Conservation (phyloP, 2,113 vertebrate genomes). For the Cercocebus atys region DNA sequence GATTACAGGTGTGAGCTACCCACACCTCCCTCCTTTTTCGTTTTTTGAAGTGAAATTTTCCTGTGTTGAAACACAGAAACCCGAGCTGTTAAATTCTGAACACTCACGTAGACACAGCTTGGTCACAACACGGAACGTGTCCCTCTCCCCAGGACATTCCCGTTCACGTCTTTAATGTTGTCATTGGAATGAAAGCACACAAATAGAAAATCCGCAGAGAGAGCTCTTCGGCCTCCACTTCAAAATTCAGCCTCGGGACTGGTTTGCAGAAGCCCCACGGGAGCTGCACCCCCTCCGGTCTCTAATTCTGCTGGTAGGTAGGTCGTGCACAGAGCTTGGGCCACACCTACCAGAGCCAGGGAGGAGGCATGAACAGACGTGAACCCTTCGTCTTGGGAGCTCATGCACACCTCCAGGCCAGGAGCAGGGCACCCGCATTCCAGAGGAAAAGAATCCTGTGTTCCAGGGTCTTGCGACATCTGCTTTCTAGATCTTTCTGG, state of each 20-base stretch:
- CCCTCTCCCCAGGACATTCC: neutral
- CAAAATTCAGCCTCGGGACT: accelerated
- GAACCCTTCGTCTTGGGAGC: too few relatives aligned
- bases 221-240: neutral
- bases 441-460: neutral
- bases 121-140: neutral
- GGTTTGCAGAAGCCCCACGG: neutral
- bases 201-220: neutral
- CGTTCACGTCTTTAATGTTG: accelerated
- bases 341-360: neutral
- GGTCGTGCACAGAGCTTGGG: neutral
- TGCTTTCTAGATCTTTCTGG: neutral
- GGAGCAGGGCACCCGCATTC: neutral
- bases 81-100: neutral
- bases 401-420: neutral
- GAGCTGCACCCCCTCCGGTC: neutral
- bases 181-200: neutral
- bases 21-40: too few relatives aligned
- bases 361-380: neutral
- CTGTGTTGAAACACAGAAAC: neutral
- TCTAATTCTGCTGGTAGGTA: neutral
- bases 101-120: accelerated
- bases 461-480: neutral
- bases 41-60: neutral
- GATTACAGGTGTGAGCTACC: too few relatives aligned